Evolutionary conservation across 2,113 vertebrate genomes (phyloP).

Genomic region (Corythoichthys haematopterus): DNA sequence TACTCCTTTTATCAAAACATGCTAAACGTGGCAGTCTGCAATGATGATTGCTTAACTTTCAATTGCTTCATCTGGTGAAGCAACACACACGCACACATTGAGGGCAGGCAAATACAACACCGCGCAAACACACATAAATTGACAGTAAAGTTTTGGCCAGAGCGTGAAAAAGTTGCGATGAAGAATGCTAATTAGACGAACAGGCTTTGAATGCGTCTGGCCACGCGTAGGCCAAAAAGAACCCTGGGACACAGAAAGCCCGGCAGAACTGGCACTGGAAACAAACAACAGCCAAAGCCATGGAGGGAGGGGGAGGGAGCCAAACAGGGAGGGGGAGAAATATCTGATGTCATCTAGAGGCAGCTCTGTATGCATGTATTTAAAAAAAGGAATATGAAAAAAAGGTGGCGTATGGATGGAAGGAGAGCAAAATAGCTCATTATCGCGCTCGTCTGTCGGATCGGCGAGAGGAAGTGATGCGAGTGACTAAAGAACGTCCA

Average conservation of each 20-base stretch:
- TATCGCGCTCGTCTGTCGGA: constrained; percentile 85
- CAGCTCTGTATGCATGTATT: constrained; percentile 65
- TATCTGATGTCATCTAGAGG: constrained; percentile 72
- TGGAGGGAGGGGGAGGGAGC: constrained; percentile 47
- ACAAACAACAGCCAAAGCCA: constrained; percentile 66
- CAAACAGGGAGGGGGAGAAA: constrained; percentile 54
- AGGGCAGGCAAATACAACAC: not conserved
- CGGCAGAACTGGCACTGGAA: constrained; percentile 74
- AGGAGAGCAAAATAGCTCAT: constrained; percentile 79
- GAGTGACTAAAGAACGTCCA: constrained; percentile 90
- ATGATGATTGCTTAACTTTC: not conserved
- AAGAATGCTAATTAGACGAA: constrained; percentile 70
- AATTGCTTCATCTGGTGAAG: not conserved
- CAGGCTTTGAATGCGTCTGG: constrained; percentile 73
- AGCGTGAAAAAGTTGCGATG: constrained; percentile 65
- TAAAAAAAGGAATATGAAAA: constrained; percentile 60
- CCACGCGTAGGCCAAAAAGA: constrained; percentile 69
- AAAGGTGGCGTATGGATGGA: constrained; percentile 59
- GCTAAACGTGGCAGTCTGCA: not conserved
- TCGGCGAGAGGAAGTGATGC: constrained; percentile 63
- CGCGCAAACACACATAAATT: constrained; percentile 25
- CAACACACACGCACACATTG: not conserved
- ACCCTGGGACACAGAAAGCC: constrained; percentile 71
- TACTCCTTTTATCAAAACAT: not conserved
- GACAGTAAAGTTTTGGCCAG: constrained; percentile 55